Conservation (phyloP, 2,888 invertebrate species). For the Catocala nupta region DNA sequence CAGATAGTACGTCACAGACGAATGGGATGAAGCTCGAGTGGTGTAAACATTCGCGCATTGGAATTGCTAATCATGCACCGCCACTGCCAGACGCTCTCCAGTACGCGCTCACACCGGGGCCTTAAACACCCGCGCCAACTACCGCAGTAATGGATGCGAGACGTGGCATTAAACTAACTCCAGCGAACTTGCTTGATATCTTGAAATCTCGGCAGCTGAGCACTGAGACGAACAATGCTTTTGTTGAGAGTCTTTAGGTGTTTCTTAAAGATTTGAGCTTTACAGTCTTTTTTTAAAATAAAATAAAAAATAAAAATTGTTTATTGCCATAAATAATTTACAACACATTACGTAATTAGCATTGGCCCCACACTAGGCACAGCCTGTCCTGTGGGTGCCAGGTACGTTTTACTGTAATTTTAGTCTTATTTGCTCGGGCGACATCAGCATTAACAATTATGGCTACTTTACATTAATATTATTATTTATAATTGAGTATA, state of each 20-base stretch:
- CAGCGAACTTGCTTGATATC: constrained; percentile 8
- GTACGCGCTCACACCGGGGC: constrained; percentile 27
- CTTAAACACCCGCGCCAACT: constrained; percentile 17
- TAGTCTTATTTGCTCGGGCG: too few species aligned
- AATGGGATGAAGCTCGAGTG: constrained; percentile 34
- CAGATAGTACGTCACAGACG: constrained; percentile 16
- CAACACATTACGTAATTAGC: too few species aligned
- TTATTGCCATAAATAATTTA: too few species aligned
- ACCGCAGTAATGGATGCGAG: constrained; percentile 41
- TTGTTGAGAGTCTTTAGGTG: background rate
- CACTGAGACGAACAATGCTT: background rate
- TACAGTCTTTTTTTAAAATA: background rate
- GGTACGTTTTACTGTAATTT: too few species aligned
- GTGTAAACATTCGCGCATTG: constrained; percentile 50
- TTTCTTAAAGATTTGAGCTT: background rate
- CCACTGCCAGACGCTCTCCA: constrained; percentile 42
- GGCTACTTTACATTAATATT: too few species aligned
- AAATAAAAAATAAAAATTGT: too few species aligned
- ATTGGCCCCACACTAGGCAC: too few species aligned
- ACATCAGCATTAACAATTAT: too few species aligned
- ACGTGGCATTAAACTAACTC: constrained; percentile 43
- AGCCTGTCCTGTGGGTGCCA: too few species aligned
- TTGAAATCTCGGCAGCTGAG: constrained; percentile 2
- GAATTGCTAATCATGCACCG: constrained; percentile 54
- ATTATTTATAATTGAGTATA: too few species aligned